Conservation (phyloP, 2,797 vertebrate species). For the Sebastes minor region DNA sequence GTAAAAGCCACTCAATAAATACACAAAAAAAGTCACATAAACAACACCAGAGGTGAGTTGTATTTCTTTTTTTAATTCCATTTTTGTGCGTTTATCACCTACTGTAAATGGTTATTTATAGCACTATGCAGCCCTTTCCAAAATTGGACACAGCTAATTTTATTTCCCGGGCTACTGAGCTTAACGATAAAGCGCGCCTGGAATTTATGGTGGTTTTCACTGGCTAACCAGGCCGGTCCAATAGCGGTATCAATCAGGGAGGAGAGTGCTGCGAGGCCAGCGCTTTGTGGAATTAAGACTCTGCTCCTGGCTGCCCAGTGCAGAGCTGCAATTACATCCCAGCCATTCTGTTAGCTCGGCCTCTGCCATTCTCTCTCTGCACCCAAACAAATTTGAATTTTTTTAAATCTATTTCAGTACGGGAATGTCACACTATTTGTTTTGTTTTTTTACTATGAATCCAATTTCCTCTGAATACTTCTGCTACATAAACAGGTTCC, state of each 20-base stretch:
- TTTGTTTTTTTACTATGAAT: not conserved
- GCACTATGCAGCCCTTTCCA: slow-evolving; percentile 47
- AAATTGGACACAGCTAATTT: slow-evolving; percentile 74
- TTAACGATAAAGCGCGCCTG: slow-evolving; percentile 66
- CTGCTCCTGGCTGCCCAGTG: slow-evolving; percentile 38
- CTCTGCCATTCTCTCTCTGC: slow-evolving; percentile 27
- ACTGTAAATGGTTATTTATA: slow-evolving; percentile 69
- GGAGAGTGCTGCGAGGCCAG: slow-evolving; percentile 57
- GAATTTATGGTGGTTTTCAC: slow-evolving; percentile 72
- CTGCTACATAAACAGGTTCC: not conserved
- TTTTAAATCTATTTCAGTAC: slow-evolving; percentile 20
- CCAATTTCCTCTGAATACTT: slow-evolving; percentile 1
- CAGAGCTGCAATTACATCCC: slow-evolving; percentile 52
- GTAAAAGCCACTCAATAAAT: slow-evolving; percentile 29
- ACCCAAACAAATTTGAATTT: slow-evolving; percentile 12
- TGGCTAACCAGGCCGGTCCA: slow-evolving; percentile 58
- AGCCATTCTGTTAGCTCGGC: slow-evolving; percentile 21
- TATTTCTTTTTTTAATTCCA: slow-evolving; percentile 54
- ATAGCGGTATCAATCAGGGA: slow-evolving; percentile 71
- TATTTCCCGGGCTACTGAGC: slow-evolving; percentile 74
- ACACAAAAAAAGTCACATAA: slow-evolving; percentile 22
- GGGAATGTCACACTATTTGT: not conserved
- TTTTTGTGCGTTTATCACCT: slow-evolving; percentile 65
- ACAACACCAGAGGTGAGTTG: slow-evolving; percentile 5
- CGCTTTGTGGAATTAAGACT: slow-evolving; percentile 57